phyloP scores from a whole-genome alignment of 2,888 invertebrate genomes.

The Cheilosia vulpina region DNA sequence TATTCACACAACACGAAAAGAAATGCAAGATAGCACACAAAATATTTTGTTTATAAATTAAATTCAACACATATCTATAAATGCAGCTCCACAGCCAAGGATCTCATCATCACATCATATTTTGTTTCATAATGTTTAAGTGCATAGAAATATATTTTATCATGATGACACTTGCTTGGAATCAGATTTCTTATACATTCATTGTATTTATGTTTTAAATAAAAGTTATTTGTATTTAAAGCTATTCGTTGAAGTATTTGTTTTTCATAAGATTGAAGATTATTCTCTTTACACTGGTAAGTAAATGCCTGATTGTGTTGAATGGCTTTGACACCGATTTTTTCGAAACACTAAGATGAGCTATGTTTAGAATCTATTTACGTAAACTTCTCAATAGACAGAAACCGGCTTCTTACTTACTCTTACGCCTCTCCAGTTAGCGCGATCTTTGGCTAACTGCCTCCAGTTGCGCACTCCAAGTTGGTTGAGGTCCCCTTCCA shows the following conservation, averaged over 20 bases:
- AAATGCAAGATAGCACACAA: background rate
- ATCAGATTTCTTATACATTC: conserved; percentile 24
- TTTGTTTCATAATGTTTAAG: conserved; percentile 9
- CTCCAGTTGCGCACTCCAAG: too few species aligned
- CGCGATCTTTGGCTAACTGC: too few species aligned
- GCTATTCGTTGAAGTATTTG: background rate
- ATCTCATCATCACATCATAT: conserved; percentile 33
- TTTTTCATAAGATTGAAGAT: background rate
- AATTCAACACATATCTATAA: background rate
- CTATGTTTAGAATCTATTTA: too few species aligned
- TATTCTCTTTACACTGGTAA: background rate
- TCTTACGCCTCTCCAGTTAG: too few species aligned
- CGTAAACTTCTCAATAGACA: too few species aligned
- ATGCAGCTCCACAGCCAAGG: conserved; percentile 9
- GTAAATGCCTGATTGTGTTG: background rate
- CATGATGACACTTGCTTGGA: conserved; percentile 1
- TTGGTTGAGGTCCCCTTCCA: too few species aligned
- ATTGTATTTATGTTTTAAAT: conserved; percentile 30
- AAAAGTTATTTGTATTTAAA: conserved; percentile 24
- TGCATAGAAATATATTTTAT: conserved; percentile 12
- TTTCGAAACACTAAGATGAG: too few species aligned
- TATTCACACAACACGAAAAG: background rate
- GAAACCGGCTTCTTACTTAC: too few species aligned
- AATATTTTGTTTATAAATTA: background rate
- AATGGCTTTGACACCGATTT: too few species aligned